Base-by-base conservation (phyloP, 2,888 invertebrate genomes). In the Ectropis crepuscularia region DNA sequence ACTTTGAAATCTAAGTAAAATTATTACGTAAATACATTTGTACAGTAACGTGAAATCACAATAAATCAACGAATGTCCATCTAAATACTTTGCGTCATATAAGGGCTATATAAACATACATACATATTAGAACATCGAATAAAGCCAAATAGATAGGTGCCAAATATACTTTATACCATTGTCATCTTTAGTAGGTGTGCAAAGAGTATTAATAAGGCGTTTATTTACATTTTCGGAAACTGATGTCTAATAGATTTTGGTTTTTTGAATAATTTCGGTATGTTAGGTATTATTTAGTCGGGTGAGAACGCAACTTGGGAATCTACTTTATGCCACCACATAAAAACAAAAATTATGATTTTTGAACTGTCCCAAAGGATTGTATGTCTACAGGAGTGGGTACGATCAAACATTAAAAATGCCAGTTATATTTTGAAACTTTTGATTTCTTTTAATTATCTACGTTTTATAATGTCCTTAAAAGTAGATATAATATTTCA, bases 371-470 rank as follows among this genome's bases (percentile, higher is more conserved):
- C 57, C 68, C 64, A 50, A 48, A 53, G 49, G 42, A 65, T 57
- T 58, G 65, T 77, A 77, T 70, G 41, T 71, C 80, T 84, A 83
- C 67, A 73, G 88, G 83, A 73, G 78, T 80, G 75, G 76, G 76
- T 73, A 74, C 77, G 78, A 74, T 61, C 74, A 54, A 86, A 79
- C 86, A 92, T 91, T 92, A 90, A 93, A 93, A 93, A 92, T 92
- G 90, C 91, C 87, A 89, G 82, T 86, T 59, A 69, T 90, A 88
- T 91, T 91, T 93, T 92, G 86, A 92, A 92, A 89, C 88, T 92
- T 93, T 93, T 90, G 92, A 92, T 92, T 92, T 91, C 92, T 93
- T 93, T 93, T 93, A 92, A 92, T 93, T 93, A 93, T 93, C 93
- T 93, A 93, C 93, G 93, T 89, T 93, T 92, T 90, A 93, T 93